Evolutionary conservation across 2,113 vertebrate species (phyloP), one percentile per base, ranked within the genome.

Genomic region (Regulus satrapa): DNA sequence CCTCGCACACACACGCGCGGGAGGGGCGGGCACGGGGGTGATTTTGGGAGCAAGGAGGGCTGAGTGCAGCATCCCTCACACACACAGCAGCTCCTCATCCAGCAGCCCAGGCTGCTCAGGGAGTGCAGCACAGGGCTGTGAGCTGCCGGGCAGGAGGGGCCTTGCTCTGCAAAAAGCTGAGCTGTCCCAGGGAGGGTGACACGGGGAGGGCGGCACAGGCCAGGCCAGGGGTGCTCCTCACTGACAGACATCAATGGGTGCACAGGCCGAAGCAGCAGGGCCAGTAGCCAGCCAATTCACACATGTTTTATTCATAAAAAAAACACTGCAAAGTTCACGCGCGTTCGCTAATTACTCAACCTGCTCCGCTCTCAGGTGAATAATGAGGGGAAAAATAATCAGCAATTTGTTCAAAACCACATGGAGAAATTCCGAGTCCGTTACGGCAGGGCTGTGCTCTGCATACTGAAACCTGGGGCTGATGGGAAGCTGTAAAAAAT

Each of bases 291-390:
- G 64, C n/a, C 88, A 4, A 31, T 19, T 38, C 90, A 26, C 81
- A 45, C 71, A 48, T 34, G 5, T 56, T 85, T 89, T 68, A 87
- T 59, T 84, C 89, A 41, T 81, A 56, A 45, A 74, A 84, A 36
- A 74, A 84, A 36, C 73, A 9, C 80, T 1, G 78, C 84, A 56
- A 86, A 71, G 83, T 81, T 88, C 95, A 94, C 1, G 1, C 5
- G 3, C 56, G 2, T 18, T 52, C 80, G 0, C 86, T 92, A 91
- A 95, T 97, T 94, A 89, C 80, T 92, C 91, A 91, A 52, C 89
- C 94, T 71, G 86, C 80, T 92, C 86, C 68, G 74, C 78, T 43
- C 73, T 52, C 86, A 86, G 95, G 58, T 92, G 94, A 96, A 94
- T 75, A 96, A 81, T 17, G 80, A 88, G 91, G 91, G 63, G 51